These are phyloP conservation scores for Pammene aurita DNA, from an alignment of 2,888 invertebrate genomes.

Conservation along the genomic window DNA sequence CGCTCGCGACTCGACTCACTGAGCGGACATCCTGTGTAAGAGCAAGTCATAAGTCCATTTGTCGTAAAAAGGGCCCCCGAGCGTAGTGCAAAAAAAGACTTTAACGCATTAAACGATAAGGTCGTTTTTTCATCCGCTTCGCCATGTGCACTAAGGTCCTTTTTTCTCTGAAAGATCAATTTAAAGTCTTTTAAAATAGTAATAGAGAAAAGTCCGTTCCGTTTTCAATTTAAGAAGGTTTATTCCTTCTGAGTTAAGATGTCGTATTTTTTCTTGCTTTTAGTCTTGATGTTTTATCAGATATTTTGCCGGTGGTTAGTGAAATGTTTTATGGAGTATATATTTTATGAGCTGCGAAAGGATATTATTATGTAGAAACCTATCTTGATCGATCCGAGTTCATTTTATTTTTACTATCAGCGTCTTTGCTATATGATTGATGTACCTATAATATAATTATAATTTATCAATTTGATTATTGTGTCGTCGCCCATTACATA, in stretches of 20 bases:
- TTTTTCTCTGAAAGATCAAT: not conserved
- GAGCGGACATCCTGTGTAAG: not conserved
- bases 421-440: no score
- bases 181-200: not conserved
- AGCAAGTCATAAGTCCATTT: conserved; percentile 1
- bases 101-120: not conserved
- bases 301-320: not conserved
- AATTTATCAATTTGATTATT: no score
- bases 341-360: no score
- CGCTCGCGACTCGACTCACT: not conserved
- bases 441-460: no score
- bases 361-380: no score
- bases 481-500: no score
- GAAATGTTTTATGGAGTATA: no score
- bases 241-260: conserved; percentile 4
- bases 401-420: no score
- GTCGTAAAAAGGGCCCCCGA: not conserved
- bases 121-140: not conserved
- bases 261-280: conserved; percentile 3
- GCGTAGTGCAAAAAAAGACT: not conserved
- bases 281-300: conserved; percentile 1
- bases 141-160: not conserved
- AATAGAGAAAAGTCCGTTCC: not conserved
- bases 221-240: conserved; percentile 13
- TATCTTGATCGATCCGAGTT: no score